Evolutionary conservation across 2,888 invertebrate genomes (phyloP).

Genomic region (Pseudanteris insignis): DNA sequence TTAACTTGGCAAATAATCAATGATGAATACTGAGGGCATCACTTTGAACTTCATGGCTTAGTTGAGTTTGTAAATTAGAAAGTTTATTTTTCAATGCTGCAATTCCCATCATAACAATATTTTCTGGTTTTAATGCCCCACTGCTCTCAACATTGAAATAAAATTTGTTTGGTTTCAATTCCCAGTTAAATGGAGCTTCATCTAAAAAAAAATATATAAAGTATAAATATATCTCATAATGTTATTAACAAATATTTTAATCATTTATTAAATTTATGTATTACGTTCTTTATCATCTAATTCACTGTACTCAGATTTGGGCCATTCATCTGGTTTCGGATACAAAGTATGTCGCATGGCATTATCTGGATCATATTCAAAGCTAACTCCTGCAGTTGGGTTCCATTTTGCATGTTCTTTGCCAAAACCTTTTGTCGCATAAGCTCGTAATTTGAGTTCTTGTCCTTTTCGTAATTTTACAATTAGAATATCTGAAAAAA

Average conservation of each 20-base stretch:
- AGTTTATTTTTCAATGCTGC: conserved; percentile 93
- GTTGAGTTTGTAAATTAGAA: conserved; percentile 91
- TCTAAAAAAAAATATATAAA: conserved; percentile 66
- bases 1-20: conserved; percentile 51
- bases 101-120: conserved; percentile 95
- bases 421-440: conserved; percentile 95
- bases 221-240: too few relatives aligned
- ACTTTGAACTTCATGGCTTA: conserved; percentile 86
- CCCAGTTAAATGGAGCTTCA: conserved; percentile 94
- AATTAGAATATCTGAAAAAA: conserved; percentile 72
- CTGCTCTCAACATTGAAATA: conserved; percentile 96
- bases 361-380: conserved; percentile 99
- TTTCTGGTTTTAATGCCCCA: conserved; percentile 94
- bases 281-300: conserved; percentile 88
- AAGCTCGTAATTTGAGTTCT: conserved; percentile 92
- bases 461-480: conserved; percentile 84
- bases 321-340: conserved; percentile 99
- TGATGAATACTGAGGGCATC: conserved; percentile 80
- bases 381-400: conserved; percentile 97
- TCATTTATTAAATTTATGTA: conserved; percentile 46
- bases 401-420: conserved; percentile 99
- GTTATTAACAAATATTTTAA: too few relatives aligned
- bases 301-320: conserved; percentile 96
- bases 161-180: conserved; percentile 96
- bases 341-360: conserved; percentile 93